A percentile compares a stretch with the other conserved stretches of the same genome.
phyloP scores from a whole-genome alignment of 2,797 vertebrate genomes.

The Graptemys geographica region DNA sequence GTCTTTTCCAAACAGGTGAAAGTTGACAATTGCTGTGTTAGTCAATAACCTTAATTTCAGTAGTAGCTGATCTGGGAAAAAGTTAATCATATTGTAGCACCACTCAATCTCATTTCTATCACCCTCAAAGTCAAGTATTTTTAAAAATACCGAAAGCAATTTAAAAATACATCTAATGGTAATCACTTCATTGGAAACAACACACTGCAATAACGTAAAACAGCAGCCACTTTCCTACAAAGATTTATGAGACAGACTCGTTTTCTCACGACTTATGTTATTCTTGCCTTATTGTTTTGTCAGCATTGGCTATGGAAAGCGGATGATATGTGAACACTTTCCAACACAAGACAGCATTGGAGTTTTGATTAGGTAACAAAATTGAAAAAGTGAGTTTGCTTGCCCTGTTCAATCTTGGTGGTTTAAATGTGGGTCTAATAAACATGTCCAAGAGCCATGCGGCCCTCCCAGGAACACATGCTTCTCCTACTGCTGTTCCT shows the following conservation, averaged over 20 bases:
- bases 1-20: constrained; percentile 44
- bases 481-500: not conserved
- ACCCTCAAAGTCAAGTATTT: constrained; percentile 67
- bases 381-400: constrained; percentile 68
- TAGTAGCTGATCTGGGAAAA: constrained; percentile 64
- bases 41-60: constrained; percentile 69
- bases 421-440: constrained; percentile 51
- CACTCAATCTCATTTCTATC: constrained; percentile 63
- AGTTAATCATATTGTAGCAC: constrained; percentile 61
- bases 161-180: constrained; percentile 69
- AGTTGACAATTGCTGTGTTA: constrained; percentile 48
- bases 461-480: not conserved
- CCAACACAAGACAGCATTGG: constrained; percentile 64
- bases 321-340: constrained; percentile 72
- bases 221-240: constrained; percentile 68
- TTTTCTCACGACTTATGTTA: constrained; percentile 64
- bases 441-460: not conserved
- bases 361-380: constrained; percentile 72
- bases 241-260: constrained; percentile 69
- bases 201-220: constrained; percentile 70
- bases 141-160: constrained; percentile 74
- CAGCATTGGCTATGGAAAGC: constrained; percentile 76
- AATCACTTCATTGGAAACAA: constrained; percentile 68
- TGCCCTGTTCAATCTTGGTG: constrained; percentile 49
- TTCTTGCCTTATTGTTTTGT: constrained; percentile 70